Conservation (phyloP, 2,888 invertebrate genomes). For the Epistrophe eligans region DNA sequence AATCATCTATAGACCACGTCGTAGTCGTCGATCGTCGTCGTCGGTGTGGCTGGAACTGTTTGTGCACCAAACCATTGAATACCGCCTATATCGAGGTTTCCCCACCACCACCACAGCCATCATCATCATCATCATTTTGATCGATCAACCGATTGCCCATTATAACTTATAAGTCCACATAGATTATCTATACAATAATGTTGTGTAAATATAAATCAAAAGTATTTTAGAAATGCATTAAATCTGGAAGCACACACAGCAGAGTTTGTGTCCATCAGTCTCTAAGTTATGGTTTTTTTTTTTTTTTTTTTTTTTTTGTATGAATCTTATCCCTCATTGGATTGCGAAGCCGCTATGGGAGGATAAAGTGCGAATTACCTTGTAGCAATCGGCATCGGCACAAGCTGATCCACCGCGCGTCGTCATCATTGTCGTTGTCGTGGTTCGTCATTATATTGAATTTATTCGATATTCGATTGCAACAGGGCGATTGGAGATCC, state of each 20-base stretch:
- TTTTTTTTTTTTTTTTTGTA: constrained; percentile 33
- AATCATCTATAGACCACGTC: constrained; percentile 39
- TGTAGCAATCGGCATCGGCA: constrained; percentile 78
- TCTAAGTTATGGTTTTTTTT: constrained; percentile 37
- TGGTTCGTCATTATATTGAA: constrained; percentile 41
- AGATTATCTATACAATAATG: constrained; percentile 61
- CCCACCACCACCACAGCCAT: constrained; percentile 2
- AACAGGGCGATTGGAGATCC: constrained; percentile 39
- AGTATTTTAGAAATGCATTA: constrained; percentile 71
- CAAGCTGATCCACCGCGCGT: constrained; percentile 57
- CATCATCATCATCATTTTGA: constrained; percentile 12
- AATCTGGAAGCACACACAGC: constrained; percentile 68
- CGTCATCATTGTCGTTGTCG: no score
- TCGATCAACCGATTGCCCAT: constrained; percentile 26
- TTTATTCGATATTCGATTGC: constrained; percentile 56
- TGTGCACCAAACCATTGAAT: constrained; percentile 61
- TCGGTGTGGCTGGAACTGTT: constrained; percentile 50
- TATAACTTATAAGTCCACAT: constrained; percentile 34
- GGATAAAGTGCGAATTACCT: constrained; percentile 79
- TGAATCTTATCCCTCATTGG: constrained; percentile 42
- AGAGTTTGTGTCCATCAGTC: constrained; percentile 32
- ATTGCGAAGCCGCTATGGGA: constrained; percentile 55
- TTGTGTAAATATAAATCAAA: constrained; percentile 75
- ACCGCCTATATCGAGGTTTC: constrained; percentile 55
- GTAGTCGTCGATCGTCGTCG: not conserved